Base-by-base conservation (phyloP, 2,888 invertebrate genomes). In the Drosophila paramelanica region DNA sequence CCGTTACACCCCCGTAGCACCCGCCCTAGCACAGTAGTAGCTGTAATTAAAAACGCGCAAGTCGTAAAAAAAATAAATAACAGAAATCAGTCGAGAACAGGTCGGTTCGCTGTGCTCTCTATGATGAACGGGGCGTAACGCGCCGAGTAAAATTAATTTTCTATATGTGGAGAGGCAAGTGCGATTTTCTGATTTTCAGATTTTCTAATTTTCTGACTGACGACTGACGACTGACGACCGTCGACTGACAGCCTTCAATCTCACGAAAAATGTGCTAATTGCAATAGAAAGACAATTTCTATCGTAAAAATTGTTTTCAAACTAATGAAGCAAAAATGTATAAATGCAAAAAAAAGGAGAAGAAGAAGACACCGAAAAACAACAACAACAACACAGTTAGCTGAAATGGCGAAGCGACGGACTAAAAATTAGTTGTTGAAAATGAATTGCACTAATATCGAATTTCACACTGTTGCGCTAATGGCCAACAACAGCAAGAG, bases 361-460 rank as follows among this genome's bases (percentile, higher is more conserved):
- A 23, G 14, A 31, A 31, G n/a, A 49, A 23, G 6, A 23, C 52
- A 57, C 43, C 36, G 25, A 64, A 25, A 52, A 50, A 20, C 47
- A 56, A 59, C 31, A 59, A 43, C 60, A 59, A 41, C 47, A 68
- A 61, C 52, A 51, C 55, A 50, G 46, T 73, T 59, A 58, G 67
- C 59, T 62, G 64, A 56, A 77, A 76, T 69, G 59, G 67, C 67
- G 53, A 57, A 57, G 58, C 65, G 61, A 67, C 64, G 68, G 78
- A 75, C 69, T 64, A 75, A 73, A 87, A 84, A 84, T 84, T 81
- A 83, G 88, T 85, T 86, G 88, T 73, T 86, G 80, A 88, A 85
- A 88, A 89, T 84, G 82, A 89, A 87, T 89, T 89, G 89, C 89
- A 89, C 87, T 86, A 84, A 88, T 85, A 90, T 88, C 78, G 80